Base-by-base conservation (phyloP, 2,797 vertebrate genomes). In the Paguma larvata region DNA sequence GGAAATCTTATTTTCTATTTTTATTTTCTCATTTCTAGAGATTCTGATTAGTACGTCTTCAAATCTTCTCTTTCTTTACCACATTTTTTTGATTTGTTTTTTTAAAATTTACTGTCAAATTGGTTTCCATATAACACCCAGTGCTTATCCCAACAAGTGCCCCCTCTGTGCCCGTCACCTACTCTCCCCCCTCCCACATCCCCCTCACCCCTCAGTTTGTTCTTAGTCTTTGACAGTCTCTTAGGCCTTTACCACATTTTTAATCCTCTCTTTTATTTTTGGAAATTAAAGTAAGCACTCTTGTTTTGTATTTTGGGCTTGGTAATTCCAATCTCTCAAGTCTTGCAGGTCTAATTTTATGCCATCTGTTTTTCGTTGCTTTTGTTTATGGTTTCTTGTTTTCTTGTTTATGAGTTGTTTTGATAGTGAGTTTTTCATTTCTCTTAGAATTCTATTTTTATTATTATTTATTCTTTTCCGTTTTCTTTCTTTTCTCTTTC, bases 1-100 rank as follows among this genome's bases (percentile, higher is more conserved):
- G 46, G 73, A 93, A 88, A 91, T 89, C 77, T 86, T 79, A 44
- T 86, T 80, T 95, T 91, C 44, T 70, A 19, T 89, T 82, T 67
- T 53, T 68, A 56, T 38, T 93, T 80, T 91, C 80, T 85, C 7
- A 68, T 32, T 75, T 89, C 59, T 91, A 75, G 53, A 91, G 63
- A 46, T 86, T 89, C n/a, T 63, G 13, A 44, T 85, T 83, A 83
- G 34, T 68, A 78, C 27, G 65, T 87, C 41, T 82, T 72, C 51
- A 53, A 44, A 89, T 89, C 27, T 78, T 89, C 27, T 91, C 91
- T 41, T 27, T 91, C 38, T 53, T 46, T 48, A 65, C 1, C 41
- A 27, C 44, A 79, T 78, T 83, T 92, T 34, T 32, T 38, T 38
- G 38, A 38, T 38, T 38, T 38, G 3, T 38, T 38, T 38, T 2